phyloP scores from a whole-genome alignment of 2,888 invertebrate species.

The Lochmaea crataegi region DNA sequence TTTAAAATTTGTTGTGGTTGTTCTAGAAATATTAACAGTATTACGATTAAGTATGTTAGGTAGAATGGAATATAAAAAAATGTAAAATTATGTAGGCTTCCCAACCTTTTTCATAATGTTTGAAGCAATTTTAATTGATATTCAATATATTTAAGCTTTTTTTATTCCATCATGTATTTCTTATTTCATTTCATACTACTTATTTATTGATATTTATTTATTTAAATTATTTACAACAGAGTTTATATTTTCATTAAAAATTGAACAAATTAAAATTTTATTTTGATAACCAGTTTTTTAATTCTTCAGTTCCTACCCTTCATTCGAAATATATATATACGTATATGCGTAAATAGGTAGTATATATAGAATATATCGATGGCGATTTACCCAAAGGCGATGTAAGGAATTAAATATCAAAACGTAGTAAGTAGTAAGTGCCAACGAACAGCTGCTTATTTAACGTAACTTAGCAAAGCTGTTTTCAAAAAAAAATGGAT shows the following conservation, averaged over 20 bases:
- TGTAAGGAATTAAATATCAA: no score
- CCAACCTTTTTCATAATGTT: not conserved
- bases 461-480: no score
- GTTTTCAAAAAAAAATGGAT: no score
- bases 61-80: no score
- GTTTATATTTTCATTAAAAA: not conserved
- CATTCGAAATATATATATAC: no score
- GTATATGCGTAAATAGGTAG: no score
- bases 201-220: constrained; percentile 8
- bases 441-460: no score
- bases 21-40: no score
- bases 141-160: not conserved
- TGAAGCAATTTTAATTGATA: not conserved
- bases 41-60: not conserved
- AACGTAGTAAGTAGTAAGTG: no score
- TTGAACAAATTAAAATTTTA: not conserved
- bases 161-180: not conserved
- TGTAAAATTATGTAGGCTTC: not conserved
- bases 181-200: not conserved
- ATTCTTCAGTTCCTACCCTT: not conserved
- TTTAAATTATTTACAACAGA: not conserved
- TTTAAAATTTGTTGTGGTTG: no score
- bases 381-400: no score
- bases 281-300: not conserved
- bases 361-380: no score